Percentiles rank a stretch among this genome's conserved stretches.
Conservation (phyloP, 2,888 invertebrate species). For the Acrobasis suavella region DNA sequence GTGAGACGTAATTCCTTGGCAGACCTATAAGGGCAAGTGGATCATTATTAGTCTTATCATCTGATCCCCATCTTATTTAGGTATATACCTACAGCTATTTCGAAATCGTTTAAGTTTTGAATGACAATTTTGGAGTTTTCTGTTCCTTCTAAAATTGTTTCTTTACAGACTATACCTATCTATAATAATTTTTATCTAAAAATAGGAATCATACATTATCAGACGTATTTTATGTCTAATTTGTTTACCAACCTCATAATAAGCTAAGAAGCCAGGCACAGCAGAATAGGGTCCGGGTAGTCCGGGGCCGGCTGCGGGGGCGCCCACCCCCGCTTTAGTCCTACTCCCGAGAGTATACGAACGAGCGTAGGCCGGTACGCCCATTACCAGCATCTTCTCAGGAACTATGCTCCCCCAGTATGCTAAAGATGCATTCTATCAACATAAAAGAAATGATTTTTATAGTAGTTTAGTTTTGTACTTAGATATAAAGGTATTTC, state of each 20-base stretch:
- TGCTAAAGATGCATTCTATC: constrained; percentile 85
- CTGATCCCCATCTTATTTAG: not conserved
- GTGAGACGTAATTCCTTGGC: constrained; percentile 82
- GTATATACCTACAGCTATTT: not conserved
- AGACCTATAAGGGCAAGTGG: constrained; percentile 68
- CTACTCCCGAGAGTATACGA: constrained; percentile 85
- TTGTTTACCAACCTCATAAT: constrained; percentile 84
- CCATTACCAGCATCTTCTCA: constrained; percentile 85
- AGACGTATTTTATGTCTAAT: not conserved
- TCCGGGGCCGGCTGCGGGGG: constrained; percentile 85
- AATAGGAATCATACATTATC: too few species aligned
- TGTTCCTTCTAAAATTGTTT: too few species aligned
- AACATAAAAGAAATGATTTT: constrained; percentile 35
- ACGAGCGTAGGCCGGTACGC: constrained; percentile 90
- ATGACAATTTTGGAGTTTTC: too few species aligned
- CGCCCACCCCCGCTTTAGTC: constrained; percentile 78
- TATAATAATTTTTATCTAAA: too few species aligned
- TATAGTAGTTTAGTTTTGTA: too few species aligned
- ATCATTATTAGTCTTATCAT: not conserved
- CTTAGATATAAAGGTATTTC: not conserved
- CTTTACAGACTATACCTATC: too few species aligned
- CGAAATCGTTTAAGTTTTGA: too few species aligned
- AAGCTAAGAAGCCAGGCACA: constrained; percentile 88
- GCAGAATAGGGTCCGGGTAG: constrained; percentile 86
- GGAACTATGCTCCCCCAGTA: constrained; percentile 89